These are phyloP conservation scores for Hymenopus coronatus DNA, from an alignment of 2,888 invertebrate species.

Conservation along the genomic window DNA sequence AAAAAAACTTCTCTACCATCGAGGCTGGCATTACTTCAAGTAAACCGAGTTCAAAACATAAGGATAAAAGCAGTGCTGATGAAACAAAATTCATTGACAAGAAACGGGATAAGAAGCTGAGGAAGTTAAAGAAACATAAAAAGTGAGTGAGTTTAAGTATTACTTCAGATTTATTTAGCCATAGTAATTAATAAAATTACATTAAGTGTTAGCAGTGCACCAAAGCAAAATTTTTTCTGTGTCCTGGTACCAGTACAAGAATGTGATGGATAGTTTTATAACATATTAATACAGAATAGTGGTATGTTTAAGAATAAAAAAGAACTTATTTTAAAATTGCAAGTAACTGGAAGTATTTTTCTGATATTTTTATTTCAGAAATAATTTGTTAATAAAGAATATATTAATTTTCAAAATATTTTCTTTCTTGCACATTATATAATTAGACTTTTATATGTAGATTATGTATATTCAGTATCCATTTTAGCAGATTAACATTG, in stretches of 20 bases:
- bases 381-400: neutral
- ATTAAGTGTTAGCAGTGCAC: neutral
- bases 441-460: too few species aligned
- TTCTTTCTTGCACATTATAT: neutral
- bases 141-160: constrained; percentile 2
- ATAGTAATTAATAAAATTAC: neutral
- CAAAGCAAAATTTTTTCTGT: neutral
- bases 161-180: neutral
- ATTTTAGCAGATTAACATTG: too few species aligned
- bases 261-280: neutral
- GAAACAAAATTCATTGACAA: neutral
- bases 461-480: too few species aligned
- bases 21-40: neutral
- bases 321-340: neutral
- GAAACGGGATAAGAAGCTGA: constrained; percentile 10
- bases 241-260: neutral
- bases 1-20: neutral
- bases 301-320: too few species aligned
- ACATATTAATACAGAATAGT: neutral
- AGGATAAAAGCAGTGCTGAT: neutral
- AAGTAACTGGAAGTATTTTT: neutral
- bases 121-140: constrained; percentile 19
- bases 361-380: neutral
- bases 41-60: neutral
- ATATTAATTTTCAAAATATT: neutral